A percentile compares a stretch with the other conserved stretches of the same genome.
Evolutionary conservation across 2,113 vertebrate genomes (phyloP).

Genomic region (Lasiurus cinereus): DNA sequence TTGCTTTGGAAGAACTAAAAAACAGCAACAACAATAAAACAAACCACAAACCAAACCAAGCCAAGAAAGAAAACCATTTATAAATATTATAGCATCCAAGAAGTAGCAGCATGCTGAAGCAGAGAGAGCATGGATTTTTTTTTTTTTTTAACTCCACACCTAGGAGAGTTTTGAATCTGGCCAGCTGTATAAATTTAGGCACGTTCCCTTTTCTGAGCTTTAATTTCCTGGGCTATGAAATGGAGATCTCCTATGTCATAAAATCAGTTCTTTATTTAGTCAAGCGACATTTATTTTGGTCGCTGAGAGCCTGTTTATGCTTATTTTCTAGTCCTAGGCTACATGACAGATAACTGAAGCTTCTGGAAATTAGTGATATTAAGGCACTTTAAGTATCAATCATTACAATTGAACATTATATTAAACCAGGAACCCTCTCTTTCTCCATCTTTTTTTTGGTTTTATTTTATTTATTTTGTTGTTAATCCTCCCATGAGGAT

Average conservation of each 20-base stretch:
- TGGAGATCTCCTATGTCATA: background rate
- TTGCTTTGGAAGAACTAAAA: background rate
- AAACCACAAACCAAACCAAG: constrained; percentile 24
- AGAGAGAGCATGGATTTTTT: background rate
- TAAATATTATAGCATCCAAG: background rate
- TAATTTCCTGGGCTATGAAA: constrained; percentile 26
- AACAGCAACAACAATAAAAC: background rate
- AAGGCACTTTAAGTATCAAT: constrained; percentile 18
- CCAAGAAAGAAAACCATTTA: background rate
- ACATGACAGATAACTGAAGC: background rate
- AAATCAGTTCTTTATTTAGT: constrained; percentile 30
- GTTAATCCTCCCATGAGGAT: too few species aligned
- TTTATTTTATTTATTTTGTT: too few species aligned
- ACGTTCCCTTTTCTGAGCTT: background rate
- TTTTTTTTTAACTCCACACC: background rate
- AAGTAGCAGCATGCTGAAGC: background rate
- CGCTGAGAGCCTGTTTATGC: constrained; percentile 45
- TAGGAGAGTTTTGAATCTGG: constrained; percentile 8
- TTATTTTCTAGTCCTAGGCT: background rate
- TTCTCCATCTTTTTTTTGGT: background rate
- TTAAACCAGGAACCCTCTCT: background rate
- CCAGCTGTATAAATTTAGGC: background rate
- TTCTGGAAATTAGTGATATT: background rate
- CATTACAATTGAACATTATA: constrained; percentile 23
- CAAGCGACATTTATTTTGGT: constrained; percentile 25